Base-by-base conservation (phyloP, 2,888 invertebrate species). In the Zaprionus bogoriensis region DNA sequence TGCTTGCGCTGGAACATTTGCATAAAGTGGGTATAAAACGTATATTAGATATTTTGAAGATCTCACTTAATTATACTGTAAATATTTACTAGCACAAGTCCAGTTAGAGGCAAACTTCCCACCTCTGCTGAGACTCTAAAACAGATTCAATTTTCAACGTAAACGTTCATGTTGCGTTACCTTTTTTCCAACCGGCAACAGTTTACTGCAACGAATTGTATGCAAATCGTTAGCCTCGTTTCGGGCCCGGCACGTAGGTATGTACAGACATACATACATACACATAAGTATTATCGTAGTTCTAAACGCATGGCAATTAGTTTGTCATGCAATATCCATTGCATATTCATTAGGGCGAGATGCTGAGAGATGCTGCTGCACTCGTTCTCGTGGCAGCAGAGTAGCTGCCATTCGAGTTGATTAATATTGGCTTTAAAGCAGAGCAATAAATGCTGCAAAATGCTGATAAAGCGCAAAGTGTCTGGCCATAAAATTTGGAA, bases 401-500 rank as follows among this genome's bases (percentile, higher is more conserved):
- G 30, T 36, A 23, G 22, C 42, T 50, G 30, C 5, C 30, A 36
- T 61, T 48, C 17, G 10, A 10, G 23, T 69, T 51, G 50, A 61
- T 54, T 62, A 20, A 65, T 66, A 51, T 45, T 47, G 23, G 57
- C 51, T 41, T 52, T 50, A 55, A 55, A 48, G 22, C 45, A 25
- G 38, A 28, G 54, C 47, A 51, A 50, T 54, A 62, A 70, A 25
- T 63, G 60, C 51, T 55, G 52, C 32, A 65, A 60, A 67, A 47
- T 20, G 54, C 71, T 67, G 82, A 78, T 74, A 79, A 67, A 72
- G 79, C 65, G 46, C 25, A 41, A 71, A 74, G 54, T 63, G 58
- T 51, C 51, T 32, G 48, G 30, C 42, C 67, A 66, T 77, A 68
- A 72, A 74, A 76, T 65, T 64, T 66, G 61, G 63, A 67, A 68